phyloP scores from a whole-genome alignment of 2,888 invertebrate species.

The Eupithecia insigniata region DNA sequence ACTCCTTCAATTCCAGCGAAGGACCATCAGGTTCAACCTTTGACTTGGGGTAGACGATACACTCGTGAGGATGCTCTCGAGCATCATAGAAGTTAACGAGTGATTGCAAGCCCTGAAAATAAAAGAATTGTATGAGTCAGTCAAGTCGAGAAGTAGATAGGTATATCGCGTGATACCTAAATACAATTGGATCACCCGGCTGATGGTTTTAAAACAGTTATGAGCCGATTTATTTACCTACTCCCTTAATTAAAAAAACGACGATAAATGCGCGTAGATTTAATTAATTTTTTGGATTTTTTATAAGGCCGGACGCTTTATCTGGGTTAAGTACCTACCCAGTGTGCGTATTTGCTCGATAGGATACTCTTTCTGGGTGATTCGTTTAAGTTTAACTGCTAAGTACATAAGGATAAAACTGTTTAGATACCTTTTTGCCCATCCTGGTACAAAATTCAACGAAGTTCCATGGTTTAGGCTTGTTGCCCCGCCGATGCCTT shows the following conservation, averaged over 20 bases:
- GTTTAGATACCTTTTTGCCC: slow-evolving; percentile 70
- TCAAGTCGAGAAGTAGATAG: no score
- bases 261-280: no score
- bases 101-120: slow-evolving; percentile 70
- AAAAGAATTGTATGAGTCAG: not conserved
- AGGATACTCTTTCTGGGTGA: not conserved
- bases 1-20: slow-evolving; percentile 61
- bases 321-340: no score
- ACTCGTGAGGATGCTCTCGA: slow-evolving; percentile 51
- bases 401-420: not conserved
- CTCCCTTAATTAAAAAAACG: no score
- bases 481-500: slow-evolving; percentile 59
- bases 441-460: slow-evolving; percentile 77
- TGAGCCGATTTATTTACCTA: no score
- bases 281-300: no score
- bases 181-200: no score
- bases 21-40: slow-evolving; percentile 27
- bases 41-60: slow-evolving; percentile 35
- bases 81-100: slow-evolving; percentile 69
- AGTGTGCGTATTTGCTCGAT: no score
- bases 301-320: no score
- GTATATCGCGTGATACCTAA: no score
- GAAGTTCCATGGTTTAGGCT: slow-evolving; percentile 67
- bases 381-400: not conserved
- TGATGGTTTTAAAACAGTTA: no score